Conservation (phyloP, 1,140 invertebrate species). For the Goniozus legneri region DNA sequence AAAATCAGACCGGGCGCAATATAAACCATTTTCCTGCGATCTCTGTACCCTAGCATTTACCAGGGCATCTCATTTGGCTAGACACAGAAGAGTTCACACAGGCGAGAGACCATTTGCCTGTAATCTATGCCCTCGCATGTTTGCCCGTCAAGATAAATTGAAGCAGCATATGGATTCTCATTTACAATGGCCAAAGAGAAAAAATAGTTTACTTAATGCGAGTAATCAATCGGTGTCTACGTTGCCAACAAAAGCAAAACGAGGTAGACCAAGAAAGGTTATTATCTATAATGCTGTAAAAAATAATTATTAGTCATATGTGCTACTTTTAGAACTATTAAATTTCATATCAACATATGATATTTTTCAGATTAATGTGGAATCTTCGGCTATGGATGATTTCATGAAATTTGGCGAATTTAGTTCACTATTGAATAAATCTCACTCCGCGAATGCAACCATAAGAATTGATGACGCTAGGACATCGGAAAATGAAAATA, state of each 20-base stretch:
- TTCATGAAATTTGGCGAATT: constrained; percentile 48
- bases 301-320: background rate
- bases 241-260: constrained; percentile 33
- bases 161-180: constrained; percentile 58
- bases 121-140: constrained; percentile 61
- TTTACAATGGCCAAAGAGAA: constrained; percentile 44
- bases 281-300: constrained; percentile 9
- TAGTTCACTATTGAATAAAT: constrained; percentile 45
- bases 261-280: constrained; percentile 45
- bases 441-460: constrained; percentile 29
- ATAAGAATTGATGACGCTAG: constrained; percentile 17
- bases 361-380: constrained; percentile 33
- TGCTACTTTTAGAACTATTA: background rate
- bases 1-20: constrained; percentile 32
- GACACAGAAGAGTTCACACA: constrained; percentile 67
- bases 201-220: constrained; percentile 17
- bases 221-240: constrained; percentile 4
- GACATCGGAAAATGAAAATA: constrained; percentile 13
- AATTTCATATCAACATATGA: constrained; percentile 1
- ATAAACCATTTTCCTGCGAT: constrained; percentile 53
- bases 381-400: constrained; percentile 43
- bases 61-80: constrained; percentile 68
- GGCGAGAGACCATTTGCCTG: constrained; percentile 60
- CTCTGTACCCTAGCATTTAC: constrained; percentile 57
- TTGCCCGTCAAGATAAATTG: constrained; percentile 61